Percentiles rank a stretch among this genome's conserved stretches.
Evolutionary conservation across 2,888 invertebrate species (phyloP).

Genomic region (Bombylius major): DNA sequence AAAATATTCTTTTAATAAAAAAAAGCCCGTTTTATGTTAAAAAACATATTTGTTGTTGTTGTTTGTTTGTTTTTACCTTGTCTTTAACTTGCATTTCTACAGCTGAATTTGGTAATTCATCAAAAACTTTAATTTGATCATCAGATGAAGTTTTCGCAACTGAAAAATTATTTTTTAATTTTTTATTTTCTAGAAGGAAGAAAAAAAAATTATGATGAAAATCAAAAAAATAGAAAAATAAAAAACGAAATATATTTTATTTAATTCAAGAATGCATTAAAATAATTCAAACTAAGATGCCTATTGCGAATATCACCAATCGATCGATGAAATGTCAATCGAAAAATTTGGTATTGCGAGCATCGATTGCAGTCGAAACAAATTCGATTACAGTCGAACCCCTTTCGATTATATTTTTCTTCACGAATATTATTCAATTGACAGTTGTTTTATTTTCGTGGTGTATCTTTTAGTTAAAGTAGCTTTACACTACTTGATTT

Average conservation of each 20-base stretch:
- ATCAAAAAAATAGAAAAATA: too few species aligned
- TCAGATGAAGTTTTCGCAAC: conserved; percentile 55
- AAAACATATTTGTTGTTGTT: background rate
- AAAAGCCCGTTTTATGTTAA: background rate
- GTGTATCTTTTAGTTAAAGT: too few species aligned
- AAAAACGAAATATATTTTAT: background rate
- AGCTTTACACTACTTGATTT: too few species aligned
- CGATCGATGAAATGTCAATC: too few species aligned
- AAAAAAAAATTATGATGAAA: background rate
- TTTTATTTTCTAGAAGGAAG: background rate
- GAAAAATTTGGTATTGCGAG: too few species aligned
- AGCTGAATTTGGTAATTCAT: conserved; percentile 83
- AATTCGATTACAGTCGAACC: too few species aligned
- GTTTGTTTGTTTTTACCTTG: conserved; percentile 48
- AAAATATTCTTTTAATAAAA: background rate
- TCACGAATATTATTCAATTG: too few species aligned
- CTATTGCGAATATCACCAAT: too few species aligned
- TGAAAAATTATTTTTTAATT: conserved; percentile 20
- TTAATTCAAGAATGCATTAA: background rate
- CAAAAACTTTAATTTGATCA: conserved; percentile 68
- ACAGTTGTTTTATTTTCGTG: too few species aligned
- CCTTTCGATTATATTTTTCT: too few species aligned
- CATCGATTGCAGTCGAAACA: too few species aligned
- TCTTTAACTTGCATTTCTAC: conserved; percentile 91
- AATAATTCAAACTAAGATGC: too few species aligned